Evolutionary conservation across 1,140 invertebrate species (phyloP).

Genomic region (Hycleus cichorii): DNA sequence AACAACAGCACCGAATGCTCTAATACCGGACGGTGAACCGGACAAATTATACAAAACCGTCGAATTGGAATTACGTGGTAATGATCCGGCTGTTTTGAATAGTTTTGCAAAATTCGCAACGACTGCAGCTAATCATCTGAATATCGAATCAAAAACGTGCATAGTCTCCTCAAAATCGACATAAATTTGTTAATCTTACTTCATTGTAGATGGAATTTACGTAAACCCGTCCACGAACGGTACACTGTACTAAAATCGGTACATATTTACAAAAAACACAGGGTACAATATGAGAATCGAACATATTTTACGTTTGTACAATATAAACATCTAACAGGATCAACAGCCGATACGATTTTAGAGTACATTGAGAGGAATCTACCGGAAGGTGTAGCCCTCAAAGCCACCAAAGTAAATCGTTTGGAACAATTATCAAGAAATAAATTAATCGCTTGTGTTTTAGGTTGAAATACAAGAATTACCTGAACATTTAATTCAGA

Average conservation of each 20-base stretch:
- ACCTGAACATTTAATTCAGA: conserved; percentile 32
- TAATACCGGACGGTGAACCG: conserved; percentile 33
- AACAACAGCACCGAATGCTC: background rate
- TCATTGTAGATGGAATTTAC: conserved; percentile 58
- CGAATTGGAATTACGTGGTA: conserved; percentile 79
- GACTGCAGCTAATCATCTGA: conserved; percentile 70
- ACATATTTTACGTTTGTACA: conserved; percentile 86
- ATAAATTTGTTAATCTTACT: background rate
- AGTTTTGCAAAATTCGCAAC: conserved; percentile 84
- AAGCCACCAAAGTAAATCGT: conserved; percentile 71
- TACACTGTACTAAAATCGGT: conserved; percentile 80
- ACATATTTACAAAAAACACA: conserved; percentile 89
- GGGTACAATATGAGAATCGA: conserved; percentile 92
- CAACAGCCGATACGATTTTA: conserved; percentile 89
- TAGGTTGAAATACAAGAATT: conserved; percentile 51
- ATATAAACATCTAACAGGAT: conserved; percentile 81
- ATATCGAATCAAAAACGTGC: conserved; percentile 67
- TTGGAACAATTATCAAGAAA: conserved; percentile 1
- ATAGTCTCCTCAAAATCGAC: conserved; percentile 32
- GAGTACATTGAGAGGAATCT: conserved; percentile 96
- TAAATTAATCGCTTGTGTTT: conserved; percentile 21
- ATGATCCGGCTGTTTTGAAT: conserved; percentile 77
- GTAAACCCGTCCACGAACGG: conserved; percentile 66
- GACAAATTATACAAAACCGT: conserved; percentile 78
- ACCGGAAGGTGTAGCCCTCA: conserved; percentile 93